Conservation (phyloP, 2,797 vertebrate genomes). For the Sitta carolinensis region DNA sequence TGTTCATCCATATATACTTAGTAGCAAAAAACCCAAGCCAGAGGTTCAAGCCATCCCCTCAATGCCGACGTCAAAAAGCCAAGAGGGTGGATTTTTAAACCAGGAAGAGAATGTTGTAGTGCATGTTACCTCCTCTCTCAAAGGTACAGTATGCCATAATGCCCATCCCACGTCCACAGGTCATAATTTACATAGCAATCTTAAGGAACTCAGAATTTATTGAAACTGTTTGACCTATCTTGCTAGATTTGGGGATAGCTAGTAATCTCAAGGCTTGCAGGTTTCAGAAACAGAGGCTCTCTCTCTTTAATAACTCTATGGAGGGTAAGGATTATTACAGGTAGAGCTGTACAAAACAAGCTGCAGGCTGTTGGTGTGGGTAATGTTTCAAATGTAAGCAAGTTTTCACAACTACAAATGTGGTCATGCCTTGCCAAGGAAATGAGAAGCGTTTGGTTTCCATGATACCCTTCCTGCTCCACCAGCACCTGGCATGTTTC, state of each 20-base stretch:
- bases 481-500: neutral
- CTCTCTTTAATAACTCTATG: neutral
- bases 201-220: neutral
- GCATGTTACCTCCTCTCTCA: slow-evolving; percentile 83
- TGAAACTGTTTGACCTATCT: neutral
- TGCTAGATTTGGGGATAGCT: neutral
- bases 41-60: slow-evolving; percentile 79
- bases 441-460: neutral
- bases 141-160: slow-evolving; percentile 79
- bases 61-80: slow-evolving; percentile 83
- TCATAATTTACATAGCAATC: neutral
- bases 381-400: neutral
- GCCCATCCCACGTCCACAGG: neutral
- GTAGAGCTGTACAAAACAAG: neutral
- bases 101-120: slow-evolving; percentile 86
- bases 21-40: slow-evolving; percentile 89
- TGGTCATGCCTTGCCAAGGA: neutral
- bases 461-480: neutral
- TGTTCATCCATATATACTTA: slow-evolving; percentile 94
- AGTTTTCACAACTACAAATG: neutral
- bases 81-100: slow-evolving; percentile 88
- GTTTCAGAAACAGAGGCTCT: neutral
- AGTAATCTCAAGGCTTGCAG: neutral
- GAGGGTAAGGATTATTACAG: neutral
- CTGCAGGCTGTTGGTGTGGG: neutral